Conservation (phyloP, 2,797 vertebrate genomes). For the Diceros bicornis region DNA sequence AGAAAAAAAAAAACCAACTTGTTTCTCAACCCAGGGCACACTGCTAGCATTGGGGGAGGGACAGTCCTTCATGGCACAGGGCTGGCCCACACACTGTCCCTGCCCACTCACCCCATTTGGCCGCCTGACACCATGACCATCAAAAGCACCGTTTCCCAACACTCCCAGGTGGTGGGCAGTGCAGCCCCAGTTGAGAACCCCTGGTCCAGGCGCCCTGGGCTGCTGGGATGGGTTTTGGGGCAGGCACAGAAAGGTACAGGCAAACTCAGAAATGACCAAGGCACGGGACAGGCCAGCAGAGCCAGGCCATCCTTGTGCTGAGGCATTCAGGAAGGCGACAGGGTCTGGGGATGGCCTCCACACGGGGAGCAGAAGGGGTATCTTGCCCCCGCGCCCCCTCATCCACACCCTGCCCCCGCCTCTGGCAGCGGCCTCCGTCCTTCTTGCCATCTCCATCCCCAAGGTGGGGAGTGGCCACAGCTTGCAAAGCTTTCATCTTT, state of each 20-base stretch:
- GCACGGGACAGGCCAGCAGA: neutral
- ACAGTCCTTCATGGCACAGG: neutral
- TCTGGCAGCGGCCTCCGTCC: neutral
- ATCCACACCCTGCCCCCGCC: neutral
- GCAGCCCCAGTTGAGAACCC: neutral
- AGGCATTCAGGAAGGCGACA: neutral
- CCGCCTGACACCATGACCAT: neutral
- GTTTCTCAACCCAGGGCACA: neutral
- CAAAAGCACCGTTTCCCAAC: constrained; percentile 6
- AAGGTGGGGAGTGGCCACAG: neutral
- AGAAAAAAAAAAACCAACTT: neutral
- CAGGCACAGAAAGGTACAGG: neutral
- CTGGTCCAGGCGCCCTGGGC: neutral
- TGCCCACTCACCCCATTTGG: neutral
- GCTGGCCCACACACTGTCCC: neutral
- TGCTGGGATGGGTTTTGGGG: neutral
- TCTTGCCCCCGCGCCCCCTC: neutral
- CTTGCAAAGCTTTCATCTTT: constrained; percentile 82
- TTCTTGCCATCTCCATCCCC: constrained; percentile 22
- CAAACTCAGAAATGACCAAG: neutral
- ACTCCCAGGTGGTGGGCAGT: neutral
- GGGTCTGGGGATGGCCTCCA: neutral
- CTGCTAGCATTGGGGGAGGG: neutral
- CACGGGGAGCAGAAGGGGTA: neutral
- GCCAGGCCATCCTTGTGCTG: neutral